phyloP scores from a whole-genome alignment of 2,113 vertebrate genomes.

The Microcebus murinus region DNA sequence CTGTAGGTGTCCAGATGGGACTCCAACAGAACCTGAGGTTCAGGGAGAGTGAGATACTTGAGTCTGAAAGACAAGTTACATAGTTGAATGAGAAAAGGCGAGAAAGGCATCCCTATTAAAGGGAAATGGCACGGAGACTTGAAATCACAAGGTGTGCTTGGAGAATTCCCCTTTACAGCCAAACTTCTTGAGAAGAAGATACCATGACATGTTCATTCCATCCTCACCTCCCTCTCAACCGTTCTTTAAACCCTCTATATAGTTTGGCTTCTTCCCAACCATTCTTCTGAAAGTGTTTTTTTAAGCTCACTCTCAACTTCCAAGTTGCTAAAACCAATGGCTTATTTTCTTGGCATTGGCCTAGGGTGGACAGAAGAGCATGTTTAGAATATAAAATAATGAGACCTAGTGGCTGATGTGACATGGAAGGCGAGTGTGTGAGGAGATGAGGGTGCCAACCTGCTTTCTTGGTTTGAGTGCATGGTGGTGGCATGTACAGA shows the following conservation, averaged over 20 bases:
- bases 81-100: not conserved
- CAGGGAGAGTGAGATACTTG: not conserved
- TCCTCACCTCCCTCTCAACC: not conserved
- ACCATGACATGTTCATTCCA: not conserved
- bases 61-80: not conserved
- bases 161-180: not conserved
- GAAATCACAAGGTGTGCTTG: not conserved
- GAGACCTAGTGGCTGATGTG: not conserved
- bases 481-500: not conserved
- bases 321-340: slow-evolving; percentile 3
- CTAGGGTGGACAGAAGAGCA: not conserved
- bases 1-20: not conserved
- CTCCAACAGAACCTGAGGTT: not conserved
- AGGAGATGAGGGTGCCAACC: not conserved
- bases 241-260: not conserved
- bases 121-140: not conserved
- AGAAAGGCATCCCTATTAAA: not conserved
- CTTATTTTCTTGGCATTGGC: slow-evolving; percentile 23
- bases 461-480: not conserved
- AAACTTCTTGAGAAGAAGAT: not conserved
- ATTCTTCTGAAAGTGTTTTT: not conserved
- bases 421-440: not conserved
- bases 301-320: slow-evolving; percentile 16
- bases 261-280: not conserved
- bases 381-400: slow-evolving; percentile 21